phyloP scores from a whole-genome alignment of 2,113 vertebrate species.

The Jacana jacana region DNA sequence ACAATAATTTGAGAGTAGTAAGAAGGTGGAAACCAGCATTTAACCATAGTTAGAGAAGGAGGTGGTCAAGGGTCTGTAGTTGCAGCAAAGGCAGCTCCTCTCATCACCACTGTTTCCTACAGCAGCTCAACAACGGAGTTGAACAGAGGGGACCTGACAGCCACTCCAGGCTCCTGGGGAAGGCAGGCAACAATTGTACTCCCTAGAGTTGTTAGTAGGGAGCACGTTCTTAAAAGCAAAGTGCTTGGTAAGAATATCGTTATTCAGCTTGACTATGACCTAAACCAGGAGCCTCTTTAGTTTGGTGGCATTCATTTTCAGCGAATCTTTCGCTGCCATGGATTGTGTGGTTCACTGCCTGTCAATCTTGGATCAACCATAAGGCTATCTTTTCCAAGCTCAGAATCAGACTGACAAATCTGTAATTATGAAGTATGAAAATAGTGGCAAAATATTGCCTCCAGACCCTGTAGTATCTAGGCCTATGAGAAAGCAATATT shows the following conservation, averaged over 20 bases:
- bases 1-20: background rate
- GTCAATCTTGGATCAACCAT: background rate
- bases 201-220: background rate
- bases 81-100: background rate
- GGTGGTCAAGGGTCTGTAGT: background rate
- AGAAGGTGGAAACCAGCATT: background rate
- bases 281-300: background rate
- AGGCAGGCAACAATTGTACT: background rate
- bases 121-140: background rate
- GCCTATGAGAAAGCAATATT: background rate
- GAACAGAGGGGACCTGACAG: background rate
- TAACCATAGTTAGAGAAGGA: background rate
- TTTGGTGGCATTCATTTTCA: background rate
- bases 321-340: background rate
- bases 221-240: background rate
- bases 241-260: background rate
- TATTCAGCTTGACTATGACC: background rate
- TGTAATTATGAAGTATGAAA: background rate
- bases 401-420: background rate
- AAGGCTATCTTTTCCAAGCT: background rate
- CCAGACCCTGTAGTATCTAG: background rate
- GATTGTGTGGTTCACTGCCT: background rate
- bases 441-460: background rate
- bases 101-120: background rate
- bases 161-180: background rate